Percentiles rank a stretch among this genome's conserved stretches.
Evolutionary conservation across 2,888 invertebrate genomes (phyloP).

Genomic region (Microctonus hyperodae): DNA sequence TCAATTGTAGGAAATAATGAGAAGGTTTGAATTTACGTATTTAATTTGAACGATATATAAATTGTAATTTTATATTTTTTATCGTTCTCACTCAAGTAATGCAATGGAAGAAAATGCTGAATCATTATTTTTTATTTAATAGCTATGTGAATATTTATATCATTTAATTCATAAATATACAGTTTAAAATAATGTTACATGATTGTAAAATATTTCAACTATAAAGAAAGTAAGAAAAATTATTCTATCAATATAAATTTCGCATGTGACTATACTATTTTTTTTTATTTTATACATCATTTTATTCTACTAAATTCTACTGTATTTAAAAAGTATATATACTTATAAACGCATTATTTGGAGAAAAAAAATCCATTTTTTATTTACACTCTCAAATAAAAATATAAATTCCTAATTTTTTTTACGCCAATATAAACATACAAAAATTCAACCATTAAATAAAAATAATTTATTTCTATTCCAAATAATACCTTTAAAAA

Average conservation of each 20-base stretch:
- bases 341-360: no score
- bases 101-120: neutral
- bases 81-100: neutral
- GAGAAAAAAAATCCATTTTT: no score
- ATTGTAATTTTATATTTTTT: neutral
- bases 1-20: neutral
- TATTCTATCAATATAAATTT: neutral
- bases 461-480: no score
- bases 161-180: neutral
- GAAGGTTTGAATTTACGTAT: no score
- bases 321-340: no score
- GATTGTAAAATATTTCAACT: conserved; percentile 1
- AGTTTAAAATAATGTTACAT: conserved; percentile 2
- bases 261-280: neutral
- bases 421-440: no score
- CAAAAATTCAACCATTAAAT: no score
- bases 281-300: neutral
- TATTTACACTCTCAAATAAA: no score
- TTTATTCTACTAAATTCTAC: no score
- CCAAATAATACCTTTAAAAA: no score
- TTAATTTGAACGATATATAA: no score
- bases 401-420: no score
- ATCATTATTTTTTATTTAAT: conserved; percentile 4
- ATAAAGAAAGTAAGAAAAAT: neutral
- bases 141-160: neutral